These are phyloP conservation scores for Onychomys arenicola DNA, from an alignment of 2,797 vertebrate species.

Conservation along the genomic window DNA sequence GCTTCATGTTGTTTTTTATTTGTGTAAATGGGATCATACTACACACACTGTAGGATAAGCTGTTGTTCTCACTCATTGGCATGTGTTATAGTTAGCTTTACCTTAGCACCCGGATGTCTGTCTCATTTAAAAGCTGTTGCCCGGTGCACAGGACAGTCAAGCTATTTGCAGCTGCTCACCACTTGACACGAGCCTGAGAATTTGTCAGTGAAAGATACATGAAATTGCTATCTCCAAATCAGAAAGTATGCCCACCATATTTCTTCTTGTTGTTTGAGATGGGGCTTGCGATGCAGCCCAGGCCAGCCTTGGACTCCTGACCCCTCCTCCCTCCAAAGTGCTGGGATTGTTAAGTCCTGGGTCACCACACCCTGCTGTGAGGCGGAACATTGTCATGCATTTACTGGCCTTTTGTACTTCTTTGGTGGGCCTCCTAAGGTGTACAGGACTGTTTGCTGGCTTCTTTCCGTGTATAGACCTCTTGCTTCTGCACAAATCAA, in stretches of 20 bases:
- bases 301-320: neutral
- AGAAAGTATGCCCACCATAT: neutral
- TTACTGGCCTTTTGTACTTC: neutral
- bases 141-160: neutral
- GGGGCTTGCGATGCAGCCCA: neutral
- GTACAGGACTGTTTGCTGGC: neutral
- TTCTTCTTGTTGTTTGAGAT: neutral
- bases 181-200: neutral
- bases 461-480: neutral
- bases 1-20: neutral
- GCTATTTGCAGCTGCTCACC: neutral
- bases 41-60: neutral
- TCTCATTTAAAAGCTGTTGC: neutral
- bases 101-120: neutral
- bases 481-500: neutral
- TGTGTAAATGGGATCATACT: neutral
- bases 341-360: neutral
- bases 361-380: neutral
- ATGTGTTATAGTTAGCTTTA: neutral
- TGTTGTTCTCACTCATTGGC: neutral
- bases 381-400: neutral
- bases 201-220: neutral
- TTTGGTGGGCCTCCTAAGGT: constrained; percentile 19
- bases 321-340: neutral
- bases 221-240: constrained; percentile 17